Conservation (phyloP, 1,140 invertebrate species). For the Lamellibrachia luymesi region DNA sequence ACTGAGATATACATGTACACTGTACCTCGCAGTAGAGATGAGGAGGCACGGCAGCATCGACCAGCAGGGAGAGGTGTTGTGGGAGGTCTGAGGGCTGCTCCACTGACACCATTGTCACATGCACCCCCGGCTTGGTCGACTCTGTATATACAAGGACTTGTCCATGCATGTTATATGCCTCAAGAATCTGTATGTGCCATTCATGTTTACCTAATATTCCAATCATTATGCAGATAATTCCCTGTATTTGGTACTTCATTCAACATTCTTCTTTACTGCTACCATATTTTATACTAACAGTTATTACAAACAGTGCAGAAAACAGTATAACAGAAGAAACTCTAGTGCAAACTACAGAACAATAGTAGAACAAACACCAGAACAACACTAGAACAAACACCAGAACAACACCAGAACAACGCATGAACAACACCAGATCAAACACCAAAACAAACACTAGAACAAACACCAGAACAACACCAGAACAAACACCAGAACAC, state of each 20-base stretch:
- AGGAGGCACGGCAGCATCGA: constrained; percentile 43
- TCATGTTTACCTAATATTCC: not conserved
- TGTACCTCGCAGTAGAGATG: constrained; percentile 8
- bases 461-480: too few relatives aligned
- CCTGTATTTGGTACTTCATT: not conserved
- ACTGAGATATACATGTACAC: not conserved
- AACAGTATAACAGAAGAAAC: not conserved
- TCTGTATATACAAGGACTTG: constrained; percentile 35
- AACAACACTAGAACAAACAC: too few relatives aligned
- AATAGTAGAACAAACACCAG: not conserved
- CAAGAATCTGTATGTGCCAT: not conserved
- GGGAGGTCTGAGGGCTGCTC: constrained; percentile 35
- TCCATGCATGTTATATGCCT: not conserved
- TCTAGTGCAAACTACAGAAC: not conserved
- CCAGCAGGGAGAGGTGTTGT: not conserved
- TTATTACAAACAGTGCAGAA: not conserved
- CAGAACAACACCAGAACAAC: too few relatives aligned
- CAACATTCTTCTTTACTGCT: not conserved
- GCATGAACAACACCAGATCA: too few relatives aligned
- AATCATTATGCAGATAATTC: not conserved
- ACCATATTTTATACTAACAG: not conserved
- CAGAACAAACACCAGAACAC: too few relatives aligned
- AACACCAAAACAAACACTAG: too few relatives aligned
- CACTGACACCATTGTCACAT: constrained; percentile 51
- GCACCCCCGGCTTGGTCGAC: constrained; percentile 53